Conservation (phyloP, 2,888 invertebrate species). For the Standfussiana lucernea region DNA sequence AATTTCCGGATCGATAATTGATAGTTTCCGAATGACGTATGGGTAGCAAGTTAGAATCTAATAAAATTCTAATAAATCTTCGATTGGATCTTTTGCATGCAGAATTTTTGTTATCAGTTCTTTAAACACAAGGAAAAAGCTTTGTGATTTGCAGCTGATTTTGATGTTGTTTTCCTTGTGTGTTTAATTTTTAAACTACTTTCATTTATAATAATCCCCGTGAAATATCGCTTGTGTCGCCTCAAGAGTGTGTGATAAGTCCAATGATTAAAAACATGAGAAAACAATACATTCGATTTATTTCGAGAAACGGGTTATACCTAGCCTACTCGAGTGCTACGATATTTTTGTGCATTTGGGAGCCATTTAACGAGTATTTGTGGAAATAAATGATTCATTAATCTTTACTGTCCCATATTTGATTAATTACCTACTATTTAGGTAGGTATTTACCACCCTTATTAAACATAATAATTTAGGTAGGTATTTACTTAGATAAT, state of each 20-base stretch:
- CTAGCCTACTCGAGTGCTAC: background rate
- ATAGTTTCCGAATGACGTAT: conserved; percentile 23
- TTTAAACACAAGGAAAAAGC: background rate
- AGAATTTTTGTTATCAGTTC: background rate
- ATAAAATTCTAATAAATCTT: background rate
- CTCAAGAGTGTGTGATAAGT: too few relatives aligned
- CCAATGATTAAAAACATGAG: too few relatives aligned
- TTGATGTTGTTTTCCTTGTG: background rate
- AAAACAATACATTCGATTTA: background rate
- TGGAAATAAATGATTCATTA: background rate
- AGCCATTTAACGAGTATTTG: conserved; percentile 8
- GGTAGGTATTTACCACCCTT: background rate
- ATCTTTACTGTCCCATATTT: background rate
- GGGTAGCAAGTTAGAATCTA: background rate
- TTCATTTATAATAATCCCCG: background rate
- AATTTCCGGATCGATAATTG: conserved; percentile 52
- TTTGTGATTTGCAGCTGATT: background rate
- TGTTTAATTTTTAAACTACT: background rate
- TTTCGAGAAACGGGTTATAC: background rate
- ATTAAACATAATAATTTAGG: background rate
- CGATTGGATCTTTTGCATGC: background rate
- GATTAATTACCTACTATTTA: background rate
- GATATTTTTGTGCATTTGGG: conserved; percentile 4
- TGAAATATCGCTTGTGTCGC: background rate
- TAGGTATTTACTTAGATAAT: background rate